Percentiles rank a stretch among this genome's conserved stretches.
These are phyloP conservation scores for Osmerus eperlanus DNA, from an alignment of 2,113 vertebrate genomes.

Conservation along the genomic window DNA sequence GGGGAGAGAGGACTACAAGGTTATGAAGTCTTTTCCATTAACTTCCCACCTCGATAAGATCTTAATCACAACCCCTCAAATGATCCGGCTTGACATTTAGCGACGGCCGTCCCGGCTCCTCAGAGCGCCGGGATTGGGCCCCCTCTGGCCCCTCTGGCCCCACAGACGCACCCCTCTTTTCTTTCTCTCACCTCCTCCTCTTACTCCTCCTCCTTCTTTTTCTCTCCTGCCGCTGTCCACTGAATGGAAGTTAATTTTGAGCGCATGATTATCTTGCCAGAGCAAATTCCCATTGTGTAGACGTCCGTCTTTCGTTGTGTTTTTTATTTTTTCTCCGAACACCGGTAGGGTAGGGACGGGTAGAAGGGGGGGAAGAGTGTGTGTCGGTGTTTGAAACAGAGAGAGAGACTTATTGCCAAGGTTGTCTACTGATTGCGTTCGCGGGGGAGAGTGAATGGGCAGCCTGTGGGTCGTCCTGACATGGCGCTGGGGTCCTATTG, in stretches of 20 bases:
- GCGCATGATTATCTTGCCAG: conserved; percentile 82
- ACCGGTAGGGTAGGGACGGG: conserved; percentile 72
- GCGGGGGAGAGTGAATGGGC: conserved; percentile 83
- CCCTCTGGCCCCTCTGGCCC: conserved; percentile 70
- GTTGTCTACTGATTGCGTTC: conserved; percentile 93
- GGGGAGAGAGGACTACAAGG: not conserved
- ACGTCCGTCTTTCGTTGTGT: too few species aligned
- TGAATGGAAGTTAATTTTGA: conserved; percentile 92
- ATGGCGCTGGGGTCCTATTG: conserved; percentile 81
- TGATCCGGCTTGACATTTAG: conserved; percentile 83
- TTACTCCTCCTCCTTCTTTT: conserved; percentile 30
- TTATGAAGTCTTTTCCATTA: conserved; percentile 79
- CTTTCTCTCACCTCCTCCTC: conserved; percentile 16
- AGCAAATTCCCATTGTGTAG: too few species aligned
- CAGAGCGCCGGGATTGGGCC: conserved; percentile 62
- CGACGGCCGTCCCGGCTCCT: conserved; percentile 77
- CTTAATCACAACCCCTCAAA: conserved; percentile 85
- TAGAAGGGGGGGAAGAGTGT: too few species aligned
- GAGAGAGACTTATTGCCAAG: conserved; percentile 78
- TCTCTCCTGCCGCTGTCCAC: conserved; percentile 18
- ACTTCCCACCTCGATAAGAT: conserved; percentile 87
- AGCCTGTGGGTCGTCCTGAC: conserved; percentile 78
- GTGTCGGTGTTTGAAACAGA: not conserved
- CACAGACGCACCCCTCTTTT: conserved; percentile 72
- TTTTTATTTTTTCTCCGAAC: conserved; percentile 44